A percentile compares a stretch with the other conserved stretches of the same genome.
Evolutionary conservation across 2,888 invertebrate species (phyloP).

Genomic region (Tiliacea citrago): DNA sequence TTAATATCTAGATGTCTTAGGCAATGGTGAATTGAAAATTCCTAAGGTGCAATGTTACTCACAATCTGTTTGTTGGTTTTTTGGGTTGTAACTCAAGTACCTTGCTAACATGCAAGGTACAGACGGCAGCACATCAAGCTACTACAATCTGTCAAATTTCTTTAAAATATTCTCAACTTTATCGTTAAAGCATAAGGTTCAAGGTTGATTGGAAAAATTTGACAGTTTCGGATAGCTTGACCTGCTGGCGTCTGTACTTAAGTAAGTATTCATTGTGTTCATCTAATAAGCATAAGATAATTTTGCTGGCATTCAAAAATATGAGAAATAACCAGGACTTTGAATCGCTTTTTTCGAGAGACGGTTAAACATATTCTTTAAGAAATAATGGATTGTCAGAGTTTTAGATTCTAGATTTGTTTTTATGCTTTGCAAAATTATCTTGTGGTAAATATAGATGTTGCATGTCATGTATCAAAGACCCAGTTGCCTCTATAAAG

Average conservation of each 20-base stretch:
- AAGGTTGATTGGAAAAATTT: no score
- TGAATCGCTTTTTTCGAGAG: constrained; percentile 43
- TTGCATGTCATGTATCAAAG: constrained; percentile 1
- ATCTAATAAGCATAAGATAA: constrained; percentile 12
- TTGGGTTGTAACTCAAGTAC: constrained; percentile 12
- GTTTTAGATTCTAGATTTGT: constrained; percentile 41
- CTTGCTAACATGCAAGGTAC: no score
- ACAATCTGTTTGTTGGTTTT: constrained; percentile 11
- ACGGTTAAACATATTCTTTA: constrained; percentile 29
- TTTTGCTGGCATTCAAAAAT: constrained; percentile 29
- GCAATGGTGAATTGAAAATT: constrained; percentile 22
- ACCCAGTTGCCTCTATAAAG: constrained; percentile 31
- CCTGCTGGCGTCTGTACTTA: no score
- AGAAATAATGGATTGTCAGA: constrained; percentile 25
- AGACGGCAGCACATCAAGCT: no score
- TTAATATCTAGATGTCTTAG: constrained; percentile 17
- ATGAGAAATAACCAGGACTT: constrained; percentile 39
- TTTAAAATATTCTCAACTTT: no score
- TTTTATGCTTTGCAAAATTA: constrained; percentile 27
- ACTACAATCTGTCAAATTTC: no score
- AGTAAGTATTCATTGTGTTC: background rate
- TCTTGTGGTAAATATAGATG: constrained; percentile 13
- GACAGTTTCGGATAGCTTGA: no score
- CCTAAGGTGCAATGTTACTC: constrained; percentile 12
- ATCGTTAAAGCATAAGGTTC: no score